phyloP scores from a whole-genome alignment of 92 coral and sea anemone genomes.

The Paragorgia papillata region DNA sequence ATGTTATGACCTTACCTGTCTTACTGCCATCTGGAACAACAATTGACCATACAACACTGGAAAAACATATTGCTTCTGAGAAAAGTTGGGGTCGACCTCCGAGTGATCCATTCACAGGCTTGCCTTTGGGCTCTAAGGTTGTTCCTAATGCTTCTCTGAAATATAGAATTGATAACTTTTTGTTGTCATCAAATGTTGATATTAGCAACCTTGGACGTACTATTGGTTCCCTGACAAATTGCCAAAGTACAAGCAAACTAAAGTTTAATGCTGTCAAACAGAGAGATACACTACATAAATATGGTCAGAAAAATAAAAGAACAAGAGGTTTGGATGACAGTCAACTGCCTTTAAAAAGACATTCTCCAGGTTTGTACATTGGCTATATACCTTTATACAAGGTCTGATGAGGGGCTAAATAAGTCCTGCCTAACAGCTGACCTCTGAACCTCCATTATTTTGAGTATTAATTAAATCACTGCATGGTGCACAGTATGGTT shows the following conservation, averaged over 20 bases:
- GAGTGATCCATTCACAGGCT: constrained; percentile 93
- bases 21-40: constrained; percentile 92
- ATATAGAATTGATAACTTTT: constrained; percentile 82
- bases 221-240: constrained; percentile 59
- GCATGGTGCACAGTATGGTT: too few relatives aligned
- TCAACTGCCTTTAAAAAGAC: background rate
- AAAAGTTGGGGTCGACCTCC: constrained; percentile 85
- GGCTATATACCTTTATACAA: background rate
- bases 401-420: too few relatives aligned
- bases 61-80: constrained; percentile 80
- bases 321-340: background rate
- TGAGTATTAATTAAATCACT: too few relatives aligned
- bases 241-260: constrained; percentile 1
- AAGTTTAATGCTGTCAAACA: constrained; percentile 9
- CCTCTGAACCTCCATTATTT: too few relatives aligned
- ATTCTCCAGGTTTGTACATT: constrained; percentile 5
- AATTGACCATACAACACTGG: constrained; percentile 79
- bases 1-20: constrained; percentile 85
- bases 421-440: too few relatives aligned
- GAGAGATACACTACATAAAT: background rate
- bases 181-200: constrained; percentile 69
- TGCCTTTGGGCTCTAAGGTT: constrained; percentile 76
- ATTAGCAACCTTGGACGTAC: constrained; percentile 66
- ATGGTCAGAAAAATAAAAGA: constrained; percentile 6
- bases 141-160: constrained; percentile 88